Evolutionary conservation across 2,888 invertebrate species (phyloP).

Genomic region (Erynnis tages): DNA sequence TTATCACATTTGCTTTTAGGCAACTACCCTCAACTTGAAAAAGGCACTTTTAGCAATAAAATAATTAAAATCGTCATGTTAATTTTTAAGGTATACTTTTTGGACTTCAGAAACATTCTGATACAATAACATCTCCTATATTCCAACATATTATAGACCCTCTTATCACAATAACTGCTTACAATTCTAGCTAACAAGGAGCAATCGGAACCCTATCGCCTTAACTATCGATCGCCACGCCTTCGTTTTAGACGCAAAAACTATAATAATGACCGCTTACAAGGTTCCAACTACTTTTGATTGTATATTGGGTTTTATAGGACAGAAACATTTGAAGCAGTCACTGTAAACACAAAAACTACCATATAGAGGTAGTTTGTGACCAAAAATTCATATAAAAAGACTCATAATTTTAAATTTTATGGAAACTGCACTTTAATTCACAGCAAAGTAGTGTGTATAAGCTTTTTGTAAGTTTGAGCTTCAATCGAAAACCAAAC

Average conservation of each 20-base stretch:
- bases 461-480: no score
- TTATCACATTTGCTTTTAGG: constrained; percentile 18
- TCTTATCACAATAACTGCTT: constrained; percentile 32
- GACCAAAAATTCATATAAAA: no score
- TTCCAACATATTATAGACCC: constrained; percentile 29
- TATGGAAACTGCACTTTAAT: no score
- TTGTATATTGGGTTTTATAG: constrained; percentile 4
- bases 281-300: constrained; percentile 23
- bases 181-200: constrained; percentile 9
- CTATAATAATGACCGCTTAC: neutral
- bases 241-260: neutral
- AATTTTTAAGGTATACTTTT: constrained; percentile 7
- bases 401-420: no score
- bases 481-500: no score
- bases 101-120: neutral
- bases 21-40: neutral
- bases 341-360: no score
- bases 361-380: no score
- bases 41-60: neutral
- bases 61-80: neutral
- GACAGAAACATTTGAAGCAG: no score
- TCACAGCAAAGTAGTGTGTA: no score
- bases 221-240: constrained; percentile 2
- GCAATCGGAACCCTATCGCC: constrained; percentile 16
- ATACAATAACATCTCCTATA: constrained; percentile 29